These are phyloP conservation scores for Agrotis exclamationis DNA, from an alignment of 2,888 invertebrate species.

Conservation along the genomic window DNA sequence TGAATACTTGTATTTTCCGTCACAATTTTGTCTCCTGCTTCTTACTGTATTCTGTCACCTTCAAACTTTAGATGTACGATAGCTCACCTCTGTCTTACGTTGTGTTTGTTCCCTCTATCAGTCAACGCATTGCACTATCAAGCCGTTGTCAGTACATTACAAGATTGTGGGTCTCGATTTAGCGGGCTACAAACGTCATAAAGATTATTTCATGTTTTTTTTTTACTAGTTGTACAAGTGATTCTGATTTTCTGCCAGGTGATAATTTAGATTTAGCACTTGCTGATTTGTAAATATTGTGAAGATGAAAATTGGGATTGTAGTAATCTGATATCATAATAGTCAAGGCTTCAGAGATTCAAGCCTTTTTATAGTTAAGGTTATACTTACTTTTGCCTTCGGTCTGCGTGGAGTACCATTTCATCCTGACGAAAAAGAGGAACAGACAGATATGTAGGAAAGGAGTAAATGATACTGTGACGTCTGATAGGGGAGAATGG, in stretches of 20 bases:
- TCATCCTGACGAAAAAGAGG: too few relatives aligned
- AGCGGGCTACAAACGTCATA: conserved; percentile 25
- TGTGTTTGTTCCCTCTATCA: conserved; percentile 19
- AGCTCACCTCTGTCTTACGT: conserved; percentile 9
- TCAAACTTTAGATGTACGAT: not conserved
- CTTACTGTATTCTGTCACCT: not conserved
- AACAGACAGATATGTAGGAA: too few relatives aligned
- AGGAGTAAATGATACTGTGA: too few relatives aligned
- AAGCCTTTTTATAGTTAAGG: not conserved
- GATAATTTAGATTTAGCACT: conserved; percentile 16
- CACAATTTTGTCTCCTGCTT: not conserved
- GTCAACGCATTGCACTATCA: conserved; percentile 19
- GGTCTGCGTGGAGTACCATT: too few relatives aligned
- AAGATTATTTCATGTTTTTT: not conserved
- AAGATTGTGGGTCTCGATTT: conserved; percentile 40
- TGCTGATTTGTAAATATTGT: conserved; percentile 18
- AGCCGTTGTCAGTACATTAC: conserved; percentile 30
- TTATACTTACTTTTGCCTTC: not conserved
- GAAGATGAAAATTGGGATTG: not conserved
- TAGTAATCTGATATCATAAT: not conserved
- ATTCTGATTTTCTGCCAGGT: conserved; percentile 29
- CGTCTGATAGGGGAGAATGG: too few relatives aligned
- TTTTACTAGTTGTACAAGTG: conserved; percentile 18
- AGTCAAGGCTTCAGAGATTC: too few relatives aligned
- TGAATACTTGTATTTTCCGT: not conserved